Evolutionary conservation across 2,888 invertebrate genomes (phyloP).

Genomic region (Pterobdella sp.): DNA sequence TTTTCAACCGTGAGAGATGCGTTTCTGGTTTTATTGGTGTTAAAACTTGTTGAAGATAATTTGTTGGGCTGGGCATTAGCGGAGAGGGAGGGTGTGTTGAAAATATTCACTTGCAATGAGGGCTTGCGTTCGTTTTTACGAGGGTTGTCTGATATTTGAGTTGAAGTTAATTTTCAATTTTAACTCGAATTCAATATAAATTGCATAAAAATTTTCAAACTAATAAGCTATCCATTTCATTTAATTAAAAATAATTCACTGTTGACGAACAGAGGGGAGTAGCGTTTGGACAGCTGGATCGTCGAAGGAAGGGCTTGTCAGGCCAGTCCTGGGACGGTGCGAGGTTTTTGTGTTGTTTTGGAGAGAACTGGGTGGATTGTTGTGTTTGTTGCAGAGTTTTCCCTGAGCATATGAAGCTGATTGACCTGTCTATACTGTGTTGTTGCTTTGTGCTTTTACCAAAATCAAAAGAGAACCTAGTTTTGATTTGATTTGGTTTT

Average conservation of each 20-base stretch:
- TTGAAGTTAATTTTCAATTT: neutral
- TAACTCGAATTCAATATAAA: neutral
- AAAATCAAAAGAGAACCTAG: neutral
- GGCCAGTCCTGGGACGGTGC: neutral
- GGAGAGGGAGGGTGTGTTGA: neutral
- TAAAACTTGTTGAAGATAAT: neutral
- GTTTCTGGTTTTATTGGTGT: neutral
- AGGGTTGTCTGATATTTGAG: neutral
- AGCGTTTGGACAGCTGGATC: neutral
- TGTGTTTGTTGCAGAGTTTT: neutral
- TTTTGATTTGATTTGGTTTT: neutral
- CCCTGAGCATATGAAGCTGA: slow-evolving; percentile 1
- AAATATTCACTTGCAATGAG: neutral
- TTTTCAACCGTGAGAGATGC: neutral
- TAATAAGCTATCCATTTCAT: neutral
- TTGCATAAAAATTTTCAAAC: neutral
- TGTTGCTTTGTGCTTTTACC: neutral
- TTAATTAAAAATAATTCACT: no score
- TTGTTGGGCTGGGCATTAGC: no score
- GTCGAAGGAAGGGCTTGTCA: neutral
- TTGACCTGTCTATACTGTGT: neutral
- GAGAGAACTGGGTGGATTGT: neutral
- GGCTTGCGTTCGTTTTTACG: neutral
- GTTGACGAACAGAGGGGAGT: neutral
- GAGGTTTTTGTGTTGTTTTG: neutral